Conservation (phyloP, 2,113 vertebrate species). For the Rhea pennata region DNA sequence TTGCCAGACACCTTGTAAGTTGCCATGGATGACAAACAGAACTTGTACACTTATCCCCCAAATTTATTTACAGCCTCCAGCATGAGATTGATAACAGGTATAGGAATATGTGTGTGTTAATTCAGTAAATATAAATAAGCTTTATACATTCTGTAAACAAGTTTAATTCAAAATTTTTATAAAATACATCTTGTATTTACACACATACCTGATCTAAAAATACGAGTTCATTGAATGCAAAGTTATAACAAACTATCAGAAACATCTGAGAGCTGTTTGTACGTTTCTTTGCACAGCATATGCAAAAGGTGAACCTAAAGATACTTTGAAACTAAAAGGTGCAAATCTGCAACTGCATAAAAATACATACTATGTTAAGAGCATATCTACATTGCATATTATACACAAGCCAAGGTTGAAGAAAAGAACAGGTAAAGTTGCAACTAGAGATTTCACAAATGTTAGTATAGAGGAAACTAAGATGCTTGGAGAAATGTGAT, state of each 20-base stretch:
- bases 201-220: constrained; percentile 65
- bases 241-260: constrained; percentile 55
- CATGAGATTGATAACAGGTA: not conserved
- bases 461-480: not conserved
- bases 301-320: constrained; percentile 42
- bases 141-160: constrained; percentile 63
- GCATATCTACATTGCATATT: constrained; percentile 44
- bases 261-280: constrained; percentile 5
- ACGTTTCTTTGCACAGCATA: constrained; percentile 51
- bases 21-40: not conserved
- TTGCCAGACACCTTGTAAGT: not conserved
- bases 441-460: not conserved
- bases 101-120: not conserved
- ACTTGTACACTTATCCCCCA: not conserved
- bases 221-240: constrained; percentile 50
- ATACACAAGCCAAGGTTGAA: not conserved
- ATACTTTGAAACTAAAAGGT: constrained; percentile 39
- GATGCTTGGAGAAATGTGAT: not conserved
- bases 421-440: constrained; percentile 15
- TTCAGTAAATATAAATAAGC: constrained; percentile 59
- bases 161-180: constrained; percentile 65
- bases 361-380: constrained; percentile 23
- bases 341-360: constrained; percentile 48
- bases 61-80: constrained; percentile 31
- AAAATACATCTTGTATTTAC: constrained; percentile 72